These are phyloP conservation scores for Drosophila mulleri DNA, from an alignment of 2,888 invertebrate genomes.

Conservation along the genomic window DNA sequence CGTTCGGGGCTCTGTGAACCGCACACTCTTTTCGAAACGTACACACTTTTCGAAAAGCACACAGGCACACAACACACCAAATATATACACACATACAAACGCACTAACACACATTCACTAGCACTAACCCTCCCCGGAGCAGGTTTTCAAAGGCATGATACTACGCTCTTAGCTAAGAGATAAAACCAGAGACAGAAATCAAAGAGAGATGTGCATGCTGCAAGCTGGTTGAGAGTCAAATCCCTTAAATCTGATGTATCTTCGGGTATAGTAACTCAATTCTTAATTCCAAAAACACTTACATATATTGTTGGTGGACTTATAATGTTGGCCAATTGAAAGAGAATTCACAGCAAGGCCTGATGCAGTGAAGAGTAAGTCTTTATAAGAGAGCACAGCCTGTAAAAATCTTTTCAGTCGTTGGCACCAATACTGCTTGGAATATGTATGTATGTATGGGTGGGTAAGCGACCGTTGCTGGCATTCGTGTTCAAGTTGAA, in stretches of 20 bases:
- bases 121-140: conserved; percentile 61
- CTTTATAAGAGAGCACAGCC: conserved; percentile 34
- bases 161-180: conserved; percentile 38
- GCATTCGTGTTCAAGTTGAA: conserved; percentile 47
- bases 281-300: background rate
- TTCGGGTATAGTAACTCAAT: background rate
- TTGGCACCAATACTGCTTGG: conserved; percentile 69
- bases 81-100: conserved; percentile 5
- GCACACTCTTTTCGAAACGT: conserved; percentile 21
- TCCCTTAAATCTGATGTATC: conserved; percentile 12
- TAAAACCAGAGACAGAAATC: conserved; percentile 1
- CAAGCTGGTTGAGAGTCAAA: conserved; percentile 26
- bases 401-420: conserved; percentile 35
- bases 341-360: conserved; percentile 26
- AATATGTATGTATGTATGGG: conserved; percentile 25
- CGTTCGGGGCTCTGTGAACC: conserved; percentile 8
- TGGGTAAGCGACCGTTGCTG: conserved; percentile 35
- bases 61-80: background rate
- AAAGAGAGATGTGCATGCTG: conserved; percentile 27
- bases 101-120: background rate
- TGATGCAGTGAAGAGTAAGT: conserved; percentile 1
- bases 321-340: background rate
- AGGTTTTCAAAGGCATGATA: conserved; percentile 33
- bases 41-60: conserved; percentile 14
- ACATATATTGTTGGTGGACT: background rate